Evolutionary conservation across 2,797 vertebrate species (phyloP).

Genomic region (Anguilla megastoma): DNA sequence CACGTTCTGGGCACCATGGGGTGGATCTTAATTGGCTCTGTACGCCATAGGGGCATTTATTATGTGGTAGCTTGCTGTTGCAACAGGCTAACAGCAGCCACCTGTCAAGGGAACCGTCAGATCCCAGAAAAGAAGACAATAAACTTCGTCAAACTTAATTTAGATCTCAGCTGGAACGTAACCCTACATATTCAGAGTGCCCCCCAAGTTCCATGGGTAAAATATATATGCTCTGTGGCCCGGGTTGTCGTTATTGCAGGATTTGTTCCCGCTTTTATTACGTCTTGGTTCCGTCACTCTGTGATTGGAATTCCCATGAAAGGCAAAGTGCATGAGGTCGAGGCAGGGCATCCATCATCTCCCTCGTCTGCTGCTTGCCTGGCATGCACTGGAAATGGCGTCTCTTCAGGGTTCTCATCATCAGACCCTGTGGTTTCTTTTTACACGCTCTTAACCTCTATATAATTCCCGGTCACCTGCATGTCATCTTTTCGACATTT

Average conservation of each 20-base stretch:
- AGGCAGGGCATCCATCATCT: neutral
- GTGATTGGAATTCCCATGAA: conserved; percentile 15
- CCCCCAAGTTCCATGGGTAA: neutral
- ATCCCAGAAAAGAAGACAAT: neutral
- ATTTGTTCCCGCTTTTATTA: neutral
- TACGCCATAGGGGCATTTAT: neutral
- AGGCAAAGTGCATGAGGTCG: conserved; percentile 15
- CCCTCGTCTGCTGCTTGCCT: neutral
- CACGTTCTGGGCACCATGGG: neutral
- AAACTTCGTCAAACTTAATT: neutral
- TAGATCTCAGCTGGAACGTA: neutral
- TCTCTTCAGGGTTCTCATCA: neutral
- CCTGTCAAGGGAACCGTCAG: conserved; percentile 1
- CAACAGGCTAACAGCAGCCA: neutral
- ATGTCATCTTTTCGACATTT: neutral
- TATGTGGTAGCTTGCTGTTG: neutral
- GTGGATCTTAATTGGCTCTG: neutral
- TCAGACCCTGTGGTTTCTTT: neutral
- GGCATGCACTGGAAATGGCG: neutral
- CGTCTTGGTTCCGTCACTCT: neutral
- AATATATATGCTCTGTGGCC: neutral
- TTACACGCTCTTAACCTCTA: neutral
- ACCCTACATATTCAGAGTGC: too few relatives aligned
- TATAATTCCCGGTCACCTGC: neutral
- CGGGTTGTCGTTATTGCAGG: neutral